A percentile compares a stretch with the other conserved stretches of the same genome.
Evolutionary conservation across 2,888 invertebrate genomes (phyloP).

Genomic region (Orgyia antiqua): DNA sequence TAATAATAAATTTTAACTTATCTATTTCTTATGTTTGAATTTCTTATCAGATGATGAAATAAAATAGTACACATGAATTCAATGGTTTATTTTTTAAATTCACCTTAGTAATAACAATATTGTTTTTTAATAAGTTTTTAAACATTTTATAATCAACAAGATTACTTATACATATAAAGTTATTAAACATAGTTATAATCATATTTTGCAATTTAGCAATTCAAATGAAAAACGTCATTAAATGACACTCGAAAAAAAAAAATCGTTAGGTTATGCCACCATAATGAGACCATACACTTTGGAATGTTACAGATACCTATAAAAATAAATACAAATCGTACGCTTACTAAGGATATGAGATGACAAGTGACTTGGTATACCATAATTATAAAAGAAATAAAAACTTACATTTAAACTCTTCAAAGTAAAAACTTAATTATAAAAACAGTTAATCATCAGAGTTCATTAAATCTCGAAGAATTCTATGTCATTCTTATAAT

Average conservation of each 20-base stretch:
- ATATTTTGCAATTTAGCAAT: constrained; percentile 2
- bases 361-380: constrained; percentile 2
- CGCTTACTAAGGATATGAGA: neutral
- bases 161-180: constrained; percentile 1
- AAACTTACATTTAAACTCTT: constrained; percentile 2
- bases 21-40: no score
- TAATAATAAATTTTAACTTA: constrained; percentile 3
- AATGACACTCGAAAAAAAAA: constrained; percentile 1
- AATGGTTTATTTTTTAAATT: constrained; percentile 2
- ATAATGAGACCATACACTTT: constrained; percentile 2
- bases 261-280: constrained; percentile 2
- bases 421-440: constrained; percentile 3
- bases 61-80: constrained; percentile 2
- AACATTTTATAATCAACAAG: neutral
- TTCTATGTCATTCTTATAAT: constrained; percentile 8
- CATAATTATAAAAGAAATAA: constrained; percentile 1
- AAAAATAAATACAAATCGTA: constrained; percentile 1
- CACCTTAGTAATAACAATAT: constrained; percentile 1
- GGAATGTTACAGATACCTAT: constrained; percentile 2
- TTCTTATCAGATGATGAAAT: constrained; percentile 2
- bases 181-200: constrained; percentile 1
- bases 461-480: constrained; percentile 11
- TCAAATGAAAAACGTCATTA: constrained; percentile 1
- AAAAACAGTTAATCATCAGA: constrained; percentile 5
- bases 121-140: neutral